Percentiles rank a stretch among this genome's conserved stretches.
These are phyloP conservation scores for Metaphire vulgaris DNA, from an alignment of 1,140 invertebrate species.

Conservation along the genomic window DNA sequence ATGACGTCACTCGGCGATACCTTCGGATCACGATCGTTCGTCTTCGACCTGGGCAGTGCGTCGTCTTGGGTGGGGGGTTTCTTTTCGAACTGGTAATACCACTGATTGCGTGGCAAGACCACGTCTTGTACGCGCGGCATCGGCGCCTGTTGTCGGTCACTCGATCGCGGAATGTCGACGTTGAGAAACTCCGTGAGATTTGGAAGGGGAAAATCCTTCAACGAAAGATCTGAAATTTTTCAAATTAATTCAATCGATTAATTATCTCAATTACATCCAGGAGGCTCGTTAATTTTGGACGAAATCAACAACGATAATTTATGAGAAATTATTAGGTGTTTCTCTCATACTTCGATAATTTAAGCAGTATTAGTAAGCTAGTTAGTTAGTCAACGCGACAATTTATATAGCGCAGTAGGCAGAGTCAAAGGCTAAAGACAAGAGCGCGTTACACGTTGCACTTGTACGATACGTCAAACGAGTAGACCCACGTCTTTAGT, in stretches of 20 bases:
- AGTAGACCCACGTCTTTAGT: too few species aligned
- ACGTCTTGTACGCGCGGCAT: conserved; percentile 23
- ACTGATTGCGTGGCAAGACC: conserved; percentile 27
- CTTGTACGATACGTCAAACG: too few species aligned
- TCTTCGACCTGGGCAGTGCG: not conserved
- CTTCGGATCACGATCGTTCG: not conserved
- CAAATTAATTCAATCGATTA: not conserved
- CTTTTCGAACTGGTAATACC: conserved; percentile 30
- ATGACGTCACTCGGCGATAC: conserved; percentile 12
- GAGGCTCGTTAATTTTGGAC: too few species aligned
- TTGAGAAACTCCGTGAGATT: conserved; percentile 30
- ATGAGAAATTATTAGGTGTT: too few species aligned
- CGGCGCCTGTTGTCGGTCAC: not conserved
- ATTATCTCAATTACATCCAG: not conserved
- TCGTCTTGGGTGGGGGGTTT: not conserved
- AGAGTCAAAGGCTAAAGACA: too few species aligned
- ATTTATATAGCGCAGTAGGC: too few species aligned
- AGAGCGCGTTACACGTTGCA: too few species aligned
- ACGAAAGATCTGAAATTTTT: conserved; percentile 26
- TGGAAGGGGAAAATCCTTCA: conserved; percentile 30
- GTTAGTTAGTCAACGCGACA: too few species aligned
- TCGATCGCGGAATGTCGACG: conserved; percentile 18
- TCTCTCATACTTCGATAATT: too few species aligned
- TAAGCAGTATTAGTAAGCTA: too few species aligned
- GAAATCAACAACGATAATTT: too few species aligned